A percentile compares a stretch with the other conserved stretches of the same genome.
phyloP scores from a whole-genome alignment of 2,888 invertebrate genomes.

The Coecobrya sp. region DNA sequence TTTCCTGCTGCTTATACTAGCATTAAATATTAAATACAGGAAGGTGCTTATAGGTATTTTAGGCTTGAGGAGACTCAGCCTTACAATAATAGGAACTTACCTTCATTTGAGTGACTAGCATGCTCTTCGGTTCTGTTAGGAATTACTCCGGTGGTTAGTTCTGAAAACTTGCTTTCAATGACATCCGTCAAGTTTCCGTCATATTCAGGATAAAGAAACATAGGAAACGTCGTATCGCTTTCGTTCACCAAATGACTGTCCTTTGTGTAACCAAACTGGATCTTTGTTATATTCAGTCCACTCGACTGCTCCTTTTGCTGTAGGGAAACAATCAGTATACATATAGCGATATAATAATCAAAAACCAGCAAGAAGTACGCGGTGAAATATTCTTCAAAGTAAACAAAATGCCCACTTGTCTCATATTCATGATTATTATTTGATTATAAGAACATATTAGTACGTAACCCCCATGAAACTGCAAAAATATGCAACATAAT shows the following conservation, averaged over 20 bases:
- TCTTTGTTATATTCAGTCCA: conserved; percentile 75
- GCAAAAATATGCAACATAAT: background rate
- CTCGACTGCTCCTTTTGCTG: conserved; percentile 76
- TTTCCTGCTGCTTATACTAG: too few relatives aligned
- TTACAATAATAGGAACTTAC: conserved; percentile 10
- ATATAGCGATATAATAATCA: background rate
- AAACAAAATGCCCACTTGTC: background rate
- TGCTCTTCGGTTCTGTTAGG: conserved; percentile 73
- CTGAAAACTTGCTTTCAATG: conserved; percentile 78
- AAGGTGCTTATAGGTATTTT: background rate
- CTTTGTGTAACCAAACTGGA: conserved; percentile 79
- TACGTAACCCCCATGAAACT: background rate
- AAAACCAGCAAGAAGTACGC: background rate
- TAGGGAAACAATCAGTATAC: background rate
- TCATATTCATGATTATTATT: background rate
- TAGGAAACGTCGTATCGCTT: conserved; percentile 64
- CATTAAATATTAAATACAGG: background rate
- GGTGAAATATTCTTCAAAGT: background rate
- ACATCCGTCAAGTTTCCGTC: conserved; percentile 77
- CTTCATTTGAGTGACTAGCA: conserved; percentile 63
- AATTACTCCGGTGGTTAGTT: conserved; percentile 70
- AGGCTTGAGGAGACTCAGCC: background rate
- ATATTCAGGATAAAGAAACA: conserved; percentile 69
- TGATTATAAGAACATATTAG: background rate
- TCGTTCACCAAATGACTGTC: conserved; percentile 63